Base-by-base conservation (phyloP, 2,113 vertebrate species). In the Daubentonia madagascariensis region DNA sequence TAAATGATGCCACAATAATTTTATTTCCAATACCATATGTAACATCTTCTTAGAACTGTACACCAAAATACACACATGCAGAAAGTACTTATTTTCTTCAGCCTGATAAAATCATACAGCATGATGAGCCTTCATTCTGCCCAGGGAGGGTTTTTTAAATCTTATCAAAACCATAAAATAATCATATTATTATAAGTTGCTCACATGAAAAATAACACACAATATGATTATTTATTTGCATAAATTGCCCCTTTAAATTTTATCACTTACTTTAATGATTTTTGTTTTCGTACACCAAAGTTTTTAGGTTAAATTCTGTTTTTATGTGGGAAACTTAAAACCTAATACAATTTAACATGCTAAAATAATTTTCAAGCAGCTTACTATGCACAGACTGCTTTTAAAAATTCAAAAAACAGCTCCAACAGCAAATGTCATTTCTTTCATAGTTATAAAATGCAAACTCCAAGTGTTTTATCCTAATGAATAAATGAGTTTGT, bases 401-500 rank as follows among this genome's bases (percentile, higher is more conserved):
- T 98, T 97, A 99, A 99, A 99, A 98, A 98, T 98, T 99, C 97
- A 98, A 97, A 98, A 97, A 97, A 63, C 59, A 97, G 89, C 30
- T 86, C 54, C 93, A 87, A 98, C 96, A 98, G 98, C 85, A 98
- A 99, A 99, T 99, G 98, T 98, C 98, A 98, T 98, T 98, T 98
- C 97, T 98, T 98, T 98, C 96, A 96, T 96, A 98, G 97, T 96
- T 98, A 98, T 98, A 99, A 99, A 99, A 99, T 98, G 98, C 99
- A 98, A 98, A 98, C 98, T 98, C 98, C 97, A 98, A 99, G 98
- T 98, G 96, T 99, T 99, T 99, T 99, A 99, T 98, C 98, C 98
- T 99, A 99, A 99, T 99, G 99, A 99, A 99, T 99, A 99, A 99
- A 99, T 99, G 98, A 99, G 98, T 99, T 99, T 99, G 99, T 99